A percentile compares a stretch with the other conserved stretches of the same genome.
Evolutionary conservation across 2,797 vertebrate species (phyloP).

Genomic region (Passerculus sandwichensis): DNA sequence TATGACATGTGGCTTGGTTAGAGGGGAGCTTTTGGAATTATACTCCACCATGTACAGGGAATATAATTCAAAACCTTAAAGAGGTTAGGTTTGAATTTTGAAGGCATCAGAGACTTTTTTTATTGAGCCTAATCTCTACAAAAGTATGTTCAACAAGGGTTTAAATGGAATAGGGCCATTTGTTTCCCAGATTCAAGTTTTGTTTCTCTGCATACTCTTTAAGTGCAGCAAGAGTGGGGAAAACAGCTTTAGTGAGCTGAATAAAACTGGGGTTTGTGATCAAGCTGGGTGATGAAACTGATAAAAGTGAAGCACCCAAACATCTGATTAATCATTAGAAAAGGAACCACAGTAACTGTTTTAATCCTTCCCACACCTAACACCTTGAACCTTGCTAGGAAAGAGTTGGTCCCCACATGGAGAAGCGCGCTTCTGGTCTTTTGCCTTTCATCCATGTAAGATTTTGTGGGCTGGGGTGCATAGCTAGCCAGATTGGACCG

Average conservation of each 20-base stretch:
- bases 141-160: background rate
- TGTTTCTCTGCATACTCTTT: background rate
- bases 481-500: too few relatives aligned
- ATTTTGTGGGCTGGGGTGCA: too few relatives aligned
- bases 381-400: background rate
- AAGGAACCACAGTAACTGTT: background rate
- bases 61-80: background rate
- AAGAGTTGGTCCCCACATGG: background rate
- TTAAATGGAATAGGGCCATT: background rate
- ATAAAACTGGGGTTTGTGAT: background rate
- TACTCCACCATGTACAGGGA: background rate
- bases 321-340: background rate
- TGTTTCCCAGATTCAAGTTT: background rate
- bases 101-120: background rate
- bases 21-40: background rate
- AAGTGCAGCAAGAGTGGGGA: background rate
- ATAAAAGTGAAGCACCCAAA: background rate
- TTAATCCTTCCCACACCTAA: background rate
- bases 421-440: too few relatives aligned
- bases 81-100: background rate
- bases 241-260: background rate
- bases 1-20: background rate
- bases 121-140: background rate
- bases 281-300: background rate
- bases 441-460: too few relatives aligned